These are phyloP conservation scores for Melanotaenia maccullochi DNA, from an alignment of 2,797 vertebrate genomes.

Conservation along the genomic window DNA sequence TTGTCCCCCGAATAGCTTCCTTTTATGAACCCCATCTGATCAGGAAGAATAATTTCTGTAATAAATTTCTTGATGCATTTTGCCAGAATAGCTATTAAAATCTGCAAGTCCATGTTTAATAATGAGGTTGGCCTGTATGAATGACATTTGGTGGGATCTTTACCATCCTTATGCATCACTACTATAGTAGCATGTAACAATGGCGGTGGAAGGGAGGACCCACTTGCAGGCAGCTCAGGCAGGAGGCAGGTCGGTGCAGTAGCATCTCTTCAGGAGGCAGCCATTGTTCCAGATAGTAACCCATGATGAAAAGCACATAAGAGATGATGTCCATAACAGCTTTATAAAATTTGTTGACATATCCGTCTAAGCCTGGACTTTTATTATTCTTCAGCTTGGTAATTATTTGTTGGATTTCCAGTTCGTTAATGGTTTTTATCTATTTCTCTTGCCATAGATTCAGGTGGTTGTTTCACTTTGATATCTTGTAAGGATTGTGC, in stretches of 20 bases:
- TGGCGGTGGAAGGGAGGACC: too few species aligned
- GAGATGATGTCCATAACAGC: too few species aligned
- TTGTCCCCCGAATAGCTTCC: not conserved
- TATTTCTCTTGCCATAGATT: not conserved
- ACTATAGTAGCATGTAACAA: too few species aligned
- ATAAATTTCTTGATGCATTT: not conserved
- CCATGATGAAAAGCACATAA: too few species aligned
- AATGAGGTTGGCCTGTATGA: too few species aligned
- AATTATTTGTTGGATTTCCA: not conserved
- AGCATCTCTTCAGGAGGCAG: too few species aligned
- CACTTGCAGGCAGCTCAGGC: too few species aligned
- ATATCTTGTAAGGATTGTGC: not conserved
- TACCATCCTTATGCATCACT: too few species aligned
- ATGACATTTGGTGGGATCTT: too few species aligned
- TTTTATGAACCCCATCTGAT: not conserved
- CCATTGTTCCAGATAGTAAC: too few species aligned
- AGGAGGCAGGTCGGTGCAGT: too few species aligned
- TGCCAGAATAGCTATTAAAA: not conserved
- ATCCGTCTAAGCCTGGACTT: not conserved
- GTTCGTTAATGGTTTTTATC: not conserved
- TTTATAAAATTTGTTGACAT: slow-evolving; percentile 7
- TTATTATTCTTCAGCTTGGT: slow-evolving; percentile 6
- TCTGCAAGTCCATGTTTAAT: too few species aligned
- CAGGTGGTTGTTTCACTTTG: not conserved
- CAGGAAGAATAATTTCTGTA: not conserved